These are phyloP conservation scores for Orchestia grillus DNA, from an alignment of 1,140 invertebrate genomes.

Conservation along the genomic window DNA sequence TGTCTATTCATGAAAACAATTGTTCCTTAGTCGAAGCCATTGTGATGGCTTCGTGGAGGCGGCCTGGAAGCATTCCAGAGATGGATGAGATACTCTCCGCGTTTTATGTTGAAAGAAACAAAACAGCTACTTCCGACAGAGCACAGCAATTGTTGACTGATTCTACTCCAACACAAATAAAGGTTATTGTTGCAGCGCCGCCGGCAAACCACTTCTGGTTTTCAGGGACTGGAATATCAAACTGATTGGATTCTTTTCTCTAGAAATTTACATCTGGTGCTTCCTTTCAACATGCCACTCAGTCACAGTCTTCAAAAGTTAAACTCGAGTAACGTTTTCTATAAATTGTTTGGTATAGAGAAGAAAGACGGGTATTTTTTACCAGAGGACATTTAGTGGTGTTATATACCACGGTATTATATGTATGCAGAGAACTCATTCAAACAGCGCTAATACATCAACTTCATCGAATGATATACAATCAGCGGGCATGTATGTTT, in stretches of 20 bases:
- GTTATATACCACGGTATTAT: no score
- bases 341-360: background rate
- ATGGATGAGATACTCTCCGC: background rate
- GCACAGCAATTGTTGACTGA: no score
- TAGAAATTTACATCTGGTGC: background rate
- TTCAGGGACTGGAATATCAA: background rate
- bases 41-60: background rate
- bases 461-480: no score
- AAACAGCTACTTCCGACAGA: no score
- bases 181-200: no score
- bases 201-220: background rate
- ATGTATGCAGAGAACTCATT: no score
- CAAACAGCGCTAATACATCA: no score
- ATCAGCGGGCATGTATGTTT: no score
- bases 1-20: slow-evolving; percentile 53
- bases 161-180: no score
- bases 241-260: background rate
- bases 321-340: background rate
- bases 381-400: no score
- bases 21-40: background rate
- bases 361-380: background rate
- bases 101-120: no score
- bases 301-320: background rate
- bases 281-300: background rate
- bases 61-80: background rate